A percentile compares a stretch with the other conserved stretches of the same genome.
These are phyloP conservation scores for Drosophila prolongata DNA, from an alignment of 2,888 invertebrate species.

Conservation along the genomic window DNA sequence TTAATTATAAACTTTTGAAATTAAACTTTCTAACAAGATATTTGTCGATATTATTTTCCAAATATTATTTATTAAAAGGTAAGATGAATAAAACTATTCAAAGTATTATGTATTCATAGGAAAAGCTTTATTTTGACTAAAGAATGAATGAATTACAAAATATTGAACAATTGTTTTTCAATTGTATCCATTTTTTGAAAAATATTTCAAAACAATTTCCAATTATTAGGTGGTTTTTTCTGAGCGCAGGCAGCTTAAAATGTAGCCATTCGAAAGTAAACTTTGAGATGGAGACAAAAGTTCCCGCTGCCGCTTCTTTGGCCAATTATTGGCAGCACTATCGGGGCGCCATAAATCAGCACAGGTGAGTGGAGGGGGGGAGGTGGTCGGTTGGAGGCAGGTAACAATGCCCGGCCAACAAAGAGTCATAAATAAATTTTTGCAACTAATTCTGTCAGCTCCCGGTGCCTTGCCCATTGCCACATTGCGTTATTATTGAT, in stretches of 20 bases:
- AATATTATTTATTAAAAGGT: too few relatives aligned
- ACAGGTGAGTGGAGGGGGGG: slow-evolving; percentile 48
- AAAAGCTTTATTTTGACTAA: too few relatives aligned
- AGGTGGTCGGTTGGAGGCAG: slow-evolving; percentile 6
- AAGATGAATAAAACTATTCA: too few relatives aligned
- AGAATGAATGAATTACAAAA: too few relatives aligned
- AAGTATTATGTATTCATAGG: too few relatives aligned
- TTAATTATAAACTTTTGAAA: too few relatives aligned
- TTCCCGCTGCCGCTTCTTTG: slow-evolving; percentile 21
- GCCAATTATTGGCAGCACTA: slow-evolving; percentile 71
- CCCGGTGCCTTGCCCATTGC: slow-evolving; percentile 49
- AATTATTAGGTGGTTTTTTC: neutral
- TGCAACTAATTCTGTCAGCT: slow-evolving; percentile 78
- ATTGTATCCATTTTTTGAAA: too few relatives aligned
- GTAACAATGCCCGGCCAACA: slow-evolving; percentile 52
- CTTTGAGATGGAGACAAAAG: slow-evolving; percentile 37
- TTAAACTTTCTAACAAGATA: too few relatives aligned
- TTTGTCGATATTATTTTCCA: too few relatives aligned
- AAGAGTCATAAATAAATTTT: slow-evolving; percentile 79
- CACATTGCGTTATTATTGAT: slow-evolving; percentile 77
- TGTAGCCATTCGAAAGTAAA: slow-evolving; percentile 15
- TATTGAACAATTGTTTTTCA: too few relatives aligned
- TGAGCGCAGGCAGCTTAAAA: neutral
- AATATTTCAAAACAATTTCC: neutral
- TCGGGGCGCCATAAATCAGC: slow-evolving; percentile 70